Conservation (phyloP, 2,113 vertebrate species). For the Odocoileus hemionus region DNA sequence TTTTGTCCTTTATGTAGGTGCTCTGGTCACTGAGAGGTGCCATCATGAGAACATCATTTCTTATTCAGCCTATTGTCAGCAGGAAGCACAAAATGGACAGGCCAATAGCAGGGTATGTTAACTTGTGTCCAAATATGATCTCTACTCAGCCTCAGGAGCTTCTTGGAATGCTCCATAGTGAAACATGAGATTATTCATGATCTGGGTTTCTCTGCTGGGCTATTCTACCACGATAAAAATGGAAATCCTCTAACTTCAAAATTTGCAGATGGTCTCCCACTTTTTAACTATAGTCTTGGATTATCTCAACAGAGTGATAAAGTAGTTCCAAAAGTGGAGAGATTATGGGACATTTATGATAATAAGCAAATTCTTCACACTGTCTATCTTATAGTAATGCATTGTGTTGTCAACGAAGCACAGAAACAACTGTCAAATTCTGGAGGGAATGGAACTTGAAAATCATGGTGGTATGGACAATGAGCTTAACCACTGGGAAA, state of each 20-base stretch:
- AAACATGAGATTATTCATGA: too few species aligned
- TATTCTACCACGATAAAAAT: constrained; percentile 94
- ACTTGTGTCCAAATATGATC: too few species aligned
- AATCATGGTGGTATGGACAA: too few species aligned
- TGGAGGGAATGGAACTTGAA: too few species aligned
- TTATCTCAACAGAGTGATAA: constrained; percentile 96
- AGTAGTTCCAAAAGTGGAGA: constrained; percentile 85
- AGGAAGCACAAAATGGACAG: constrained; percentile 94
- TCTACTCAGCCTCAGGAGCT: too few species aligned
- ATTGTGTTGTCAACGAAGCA: constrained; percentile 84
- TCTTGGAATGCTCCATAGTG: too few species aligned
- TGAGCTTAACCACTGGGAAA: too few species aligned
- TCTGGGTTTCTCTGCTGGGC: constrained; percentile 94
- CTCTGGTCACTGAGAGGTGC: constrained; percentile 92
- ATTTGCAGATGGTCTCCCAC: constrained; percentile 90
- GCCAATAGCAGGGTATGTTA: constrained; percentile 46
- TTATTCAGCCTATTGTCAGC: constrained; percentile 96
- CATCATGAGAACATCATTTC: constrained; percentile 97
- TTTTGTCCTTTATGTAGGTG: constrained; percentile 95
- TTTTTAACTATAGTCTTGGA: constrained; percentile 94
- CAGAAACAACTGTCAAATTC: too few species aligned
- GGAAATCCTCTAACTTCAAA: constrained; percentile 93
- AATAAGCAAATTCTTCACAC: constrained; percentile 87
- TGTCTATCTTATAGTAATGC: constrained; percentile 91
- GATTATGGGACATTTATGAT: constrained; percentile 89